Evolutionary conservation across 2,888 invertebrate genomes (phyloP).

Genomic region (Eledona agricola): DNA sequence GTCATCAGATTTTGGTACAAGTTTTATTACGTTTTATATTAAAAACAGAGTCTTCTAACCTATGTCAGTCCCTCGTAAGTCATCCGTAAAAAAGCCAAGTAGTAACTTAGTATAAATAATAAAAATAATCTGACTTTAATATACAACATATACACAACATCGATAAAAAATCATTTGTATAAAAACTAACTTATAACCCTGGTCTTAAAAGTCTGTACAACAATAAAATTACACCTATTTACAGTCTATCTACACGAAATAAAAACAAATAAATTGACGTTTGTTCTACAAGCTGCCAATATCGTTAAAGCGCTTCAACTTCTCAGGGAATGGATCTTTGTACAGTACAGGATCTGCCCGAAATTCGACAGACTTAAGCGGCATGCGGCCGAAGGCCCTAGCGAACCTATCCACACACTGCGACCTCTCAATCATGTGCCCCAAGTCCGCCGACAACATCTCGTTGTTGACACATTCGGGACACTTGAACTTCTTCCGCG

Average conservation of each 20-base stretch:
- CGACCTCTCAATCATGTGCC: slow-evolving; percentile 92
- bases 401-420: slow-evolving; percentile 84
- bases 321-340: slow-evolving; percentile 83
- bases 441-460: slow-evolving; percentile 91
- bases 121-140: slow-evolving; percentile 39
- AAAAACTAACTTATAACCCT: slow-evolving; percentile 48
- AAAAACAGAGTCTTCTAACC: slow-evolving; percentile 20
- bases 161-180: slow-evolving; percentile 42
- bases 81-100: slow-evolving; percentile 15
- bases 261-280: slow-evolving; percentile 31
- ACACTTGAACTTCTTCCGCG: slow-evolving; percentile 96
- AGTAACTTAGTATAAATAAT: slow-evolving; percentile 19
- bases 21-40: slow-evolving; percentile 10
- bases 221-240: slow-evolving; percentile 44
- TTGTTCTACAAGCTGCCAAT: slow-evolving; percentile 82
- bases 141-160: slow-evolving; percentile 49
- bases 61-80: slow-evolving; percentile 29
- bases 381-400: slow-evolving; percentile 85
- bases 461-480: slow-evolving; percentile 93
- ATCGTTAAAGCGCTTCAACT: slow-evolving; percentile 86
- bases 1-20: slow-evolving; percentile 1
- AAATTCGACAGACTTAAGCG: slow-evolving; percentile 88
- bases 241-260: slow-evolving; percentile 45
- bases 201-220: slow-evolving; percentile 46
- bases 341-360: slow-evolving; percentile 95